Evolutionary conservation across 2,797 vertebrate genomes (phyloP), one percentile per base, ranked within the genome.

Genomic region (Myripristis murdjan): DNA sequence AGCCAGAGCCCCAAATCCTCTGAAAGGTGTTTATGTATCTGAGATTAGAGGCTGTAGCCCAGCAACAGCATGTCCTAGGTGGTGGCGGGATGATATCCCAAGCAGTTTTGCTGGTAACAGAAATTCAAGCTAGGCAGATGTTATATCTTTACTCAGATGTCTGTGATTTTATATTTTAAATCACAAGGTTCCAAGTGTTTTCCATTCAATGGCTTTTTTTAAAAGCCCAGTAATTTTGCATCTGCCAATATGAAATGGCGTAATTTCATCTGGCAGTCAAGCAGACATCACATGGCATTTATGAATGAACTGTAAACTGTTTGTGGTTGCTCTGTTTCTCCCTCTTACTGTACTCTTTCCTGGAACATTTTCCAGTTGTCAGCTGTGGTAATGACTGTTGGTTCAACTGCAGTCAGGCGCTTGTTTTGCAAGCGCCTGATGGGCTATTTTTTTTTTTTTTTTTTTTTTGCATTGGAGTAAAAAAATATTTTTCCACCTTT

Each of bases 331-430:
- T 20, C 6, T n/a, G 16, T 56, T 67, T 65, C 22, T 76, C 4
- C 12, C 2, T 33, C 26, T 74, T 41, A 20, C 7, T 43, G 18
- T 20, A n/a, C 1, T 24, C 53, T 84, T 81, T 85, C 67, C 63
- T 75, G 61, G 37, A 76, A 52, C 9, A 0, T 11, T 20, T 64
- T 62, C 43, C 51, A 52, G 49, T 55, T 44, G 10, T 43, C 22
- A 28, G 26, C 47, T 37, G 7, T 58, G 31, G 70, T 59, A 31
- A 65, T 49, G 15, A 52, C n/a, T 51, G 24, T 22, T 68, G 22
- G 74, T 68, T 70, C 16, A 35, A 8, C 47, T 47, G 31, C 35
- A 71, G 23, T 26, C 35, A 39, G 9, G 48, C 15, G 6, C 24
- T 35, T 60, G 26, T 46, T 41, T 35, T 55, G 33, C 48, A 52